Base-by-base conservation (phyloP, 1,140 invertebrate genomes). In the Pseudomyrmex pallidus region DNA sequence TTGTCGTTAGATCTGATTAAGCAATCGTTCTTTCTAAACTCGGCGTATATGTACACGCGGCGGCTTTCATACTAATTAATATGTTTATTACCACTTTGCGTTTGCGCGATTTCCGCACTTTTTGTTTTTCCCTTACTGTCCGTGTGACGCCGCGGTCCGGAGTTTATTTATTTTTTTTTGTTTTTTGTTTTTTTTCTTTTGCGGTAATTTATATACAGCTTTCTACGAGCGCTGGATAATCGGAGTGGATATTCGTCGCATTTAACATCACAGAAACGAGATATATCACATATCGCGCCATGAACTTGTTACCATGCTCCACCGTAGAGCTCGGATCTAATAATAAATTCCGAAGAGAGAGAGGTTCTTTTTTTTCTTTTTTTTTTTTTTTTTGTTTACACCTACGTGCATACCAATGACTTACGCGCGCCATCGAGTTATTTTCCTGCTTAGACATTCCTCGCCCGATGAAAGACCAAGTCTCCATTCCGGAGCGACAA, bases 331-430 rank as follows among this genome's bases (percentile, higher is more conserved):
- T 66, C 25, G 54, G 64, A 56, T 46, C 46, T 68, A 82, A 80
- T 70, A 82, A 85, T 66, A 67, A 85, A 80, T 87, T 70, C 50
- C 70, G 68, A 64, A 57, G 72, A 74, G 67, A 74, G 67, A 64
- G 52, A 35, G 35, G 35, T 35, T 35, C 5, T 35, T 25, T 80
- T 50, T 67, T 50, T 67, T n/a, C n/a, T 13, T 20, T 48, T 22
- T 66, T 13, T 35, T 17, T 80, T 50, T 67, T n/a, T 20, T 13
- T 20, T 48, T 22, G 59, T 15, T 15, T 15, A 83, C 9, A 35
- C 17, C 7, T 78, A 78, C 17, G 46, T n/a, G 56, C 25, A 56
- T 78, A 62, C 46, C 67, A 20, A 85, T 85, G 59, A 90, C 88
- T 88, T 87, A 87, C 74, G 70, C 63, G 63, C 48, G 44, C 52